Evolutionary conservation across 2,797 vertebrate species (phyloP).

Genomic region (Cyclura pinguis): DNA sequence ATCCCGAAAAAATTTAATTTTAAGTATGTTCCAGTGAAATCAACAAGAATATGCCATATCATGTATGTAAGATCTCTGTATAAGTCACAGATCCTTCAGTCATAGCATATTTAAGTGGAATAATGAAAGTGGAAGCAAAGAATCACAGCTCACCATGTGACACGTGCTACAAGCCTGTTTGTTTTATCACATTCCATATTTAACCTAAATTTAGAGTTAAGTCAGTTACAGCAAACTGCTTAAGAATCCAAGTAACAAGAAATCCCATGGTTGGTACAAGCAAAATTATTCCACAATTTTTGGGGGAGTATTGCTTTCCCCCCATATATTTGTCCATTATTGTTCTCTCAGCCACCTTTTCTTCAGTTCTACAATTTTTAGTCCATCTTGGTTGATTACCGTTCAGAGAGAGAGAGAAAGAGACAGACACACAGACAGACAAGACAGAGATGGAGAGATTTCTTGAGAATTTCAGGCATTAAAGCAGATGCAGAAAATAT

Average conservation of each 20-base stretch:
- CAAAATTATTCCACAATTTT: constrained; percentile 57
- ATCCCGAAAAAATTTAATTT: background rate
- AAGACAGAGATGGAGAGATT: too few relatives aligned
- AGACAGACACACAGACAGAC: background rate
- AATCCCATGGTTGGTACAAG: constrained; percentile 19
- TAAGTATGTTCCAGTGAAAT: background rate
- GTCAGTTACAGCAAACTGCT: constrained; percentile 52
- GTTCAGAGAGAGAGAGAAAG: constrained; percentile 28
- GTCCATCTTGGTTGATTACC: constrained; percentile 1
- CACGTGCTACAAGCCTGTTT: background rate
- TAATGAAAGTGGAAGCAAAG: constrained; percentile 27
- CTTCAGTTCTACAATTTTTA: constrained; percentile 58
- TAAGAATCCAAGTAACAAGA: constrained; percentile 44
- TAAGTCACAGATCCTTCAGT: constrained; percentile 15
- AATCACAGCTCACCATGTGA: background rate
- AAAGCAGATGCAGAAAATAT: constrained; percentile 75
- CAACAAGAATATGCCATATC: constrained; percentile 9
- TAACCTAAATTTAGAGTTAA: constrained; percentile 65
- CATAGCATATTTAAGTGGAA: constrained; percentile 51
- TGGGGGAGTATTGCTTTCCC: constrained; percentile 8
- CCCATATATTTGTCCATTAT: constrained; percentile 21
- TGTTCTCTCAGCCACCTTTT: background rate
- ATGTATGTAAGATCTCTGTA: background rate
- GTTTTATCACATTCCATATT: background rate
- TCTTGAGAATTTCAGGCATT: constrained; percentile 52